Conservation (phyloP, 2,888 invertebrate species). For the Auanema sp. region DNA sequence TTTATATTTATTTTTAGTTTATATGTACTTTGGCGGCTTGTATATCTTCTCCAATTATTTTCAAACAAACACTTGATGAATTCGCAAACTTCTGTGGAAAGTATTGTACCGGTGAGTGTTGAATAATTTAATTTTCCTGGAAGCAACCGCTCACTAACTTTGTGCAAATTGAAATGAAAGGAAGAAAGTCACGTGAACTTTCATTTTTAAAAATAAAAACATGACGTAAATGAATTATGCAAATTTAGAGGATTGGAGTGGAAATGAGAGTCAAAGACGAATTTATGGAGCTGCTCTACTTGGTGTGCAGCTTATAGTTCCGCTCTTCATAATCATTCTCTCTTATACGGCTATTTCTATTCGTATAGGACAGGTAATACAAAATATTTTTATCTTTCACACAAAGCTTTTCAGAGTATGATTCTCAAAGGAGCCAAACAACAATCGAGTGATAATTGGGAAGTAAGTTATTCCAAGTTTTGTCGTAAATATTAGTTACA, state of each 20-base stretch:
- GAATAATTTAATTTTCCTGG: conserved; percentile 7
- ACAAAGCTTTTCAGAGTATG: conserved; percentile 38
- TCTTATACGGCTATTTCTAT: conserved; percentile 61
- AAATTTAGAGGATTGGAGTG: conserved; percentile 38
- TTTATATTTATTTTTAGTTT: conserved; percentile 28
- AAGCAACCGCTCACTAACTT: too few species aligned
- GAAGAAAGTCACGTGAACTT: background rate
- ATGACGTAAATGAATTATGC: background rate
- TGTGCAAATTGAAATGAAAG: too few species aligned
- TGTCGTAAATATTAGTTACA: conserved; percentile 7
- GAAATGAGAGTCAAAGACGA: conserved; percentile 39
- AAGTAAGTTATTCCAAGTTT: conserved; percentile 19
- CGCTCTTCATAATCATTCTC: conserved; percentile 58
- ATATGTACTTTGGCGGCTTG: conserved; percentile 48
- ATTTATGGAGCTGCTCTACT: conserved; percentile 56
- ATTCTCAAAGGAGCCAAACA: conserved; percentile 55
- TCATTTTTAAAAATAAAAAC: conserved; percentile 2
- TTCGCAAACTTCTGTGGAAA: conserved; percentile 55
- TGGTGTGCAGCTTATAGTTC: conserved; percentile 59
- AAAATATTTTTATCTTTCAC: background rate
- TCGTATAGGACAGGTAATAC: conserved; percentile 51
- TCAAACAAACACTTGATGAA: conserved; percentile 51
- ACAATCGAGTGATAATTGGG: conserved; percentile 48
- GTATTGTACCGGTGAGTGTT: conserved; percentile 47
- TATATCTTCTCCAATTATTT: conserved; percentile 52